phyloP scores from a whole-genome alignment of 2,888 invertebrate species.

The Sminthurinus aureus region DNA sequence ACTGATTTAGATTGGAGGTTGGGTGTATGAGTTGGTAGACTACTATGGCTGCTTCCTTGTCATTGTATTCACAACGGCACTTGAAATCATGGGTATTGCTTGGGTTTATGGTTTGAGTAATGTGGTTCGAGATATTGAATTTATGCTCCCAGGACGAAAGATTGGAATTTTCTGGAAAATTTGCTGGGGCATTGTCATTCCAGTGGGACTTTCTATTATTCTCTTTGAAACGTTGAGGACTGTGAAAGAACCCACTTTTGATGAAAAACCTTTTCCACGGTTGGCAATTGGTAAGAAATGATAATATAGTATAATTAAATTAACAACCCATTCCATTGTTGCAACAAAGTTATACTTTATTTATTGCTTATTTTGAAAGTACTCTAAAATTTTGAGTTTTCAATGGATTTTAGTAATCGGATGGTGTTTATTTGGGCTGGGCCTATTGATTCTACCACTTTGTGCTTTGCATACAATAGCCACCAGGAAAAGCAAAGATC shows the following conservation, averaged over 20 bases:
- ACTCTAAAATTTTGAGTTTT: not conserved
- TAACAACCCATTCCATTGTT: constrained; percentile 64
- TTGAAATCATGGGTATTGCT: constrained; percentile 66
- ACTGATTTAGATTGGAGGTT: constrained; percentile 69
- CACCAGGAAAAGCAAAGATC: too few species aligned
- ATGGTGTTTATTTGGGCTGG: too few species aligned
- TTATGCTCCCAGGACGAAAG: constrained; percentile 74
- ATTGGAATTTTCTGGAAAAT: constrained; percentile 78
- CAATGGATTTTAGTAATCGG: not conserved
- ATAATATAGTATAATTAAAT: constrained; percentile 64
- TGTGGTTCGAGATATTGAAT: constrained; percentile 77
- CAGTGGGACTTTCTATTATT: constrained; percentile 73
- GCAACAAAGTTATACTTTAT: not conserved
- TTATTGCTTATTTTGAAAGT: constrained; percentile 41
- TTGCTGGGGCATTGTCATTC: constrained; percentile 80
- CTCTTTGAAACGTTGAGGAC: constrained; percentile 74
- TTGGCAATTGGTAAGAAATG: constrained; percentile 61
- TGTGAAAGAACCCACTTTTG: constrained; percentile 66
- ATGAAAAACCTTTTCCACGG: constrained; percentile 69
- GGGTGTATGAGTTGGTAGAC: constrained; percentile 70
- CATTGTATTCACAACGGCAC: constrained; percentile 69
- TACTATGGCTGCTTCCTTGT: constrained; percentile 71
- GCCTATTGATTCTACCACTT: too few species aligned
- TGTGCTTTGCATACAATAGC: too few species aligned
- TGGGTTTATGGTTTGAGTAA: constrained; percentile 69